phyloP scores from a whole-genome alignment of 2,113 vertebrate genomes.

The Aldabrachelys gigantea region DNA sequence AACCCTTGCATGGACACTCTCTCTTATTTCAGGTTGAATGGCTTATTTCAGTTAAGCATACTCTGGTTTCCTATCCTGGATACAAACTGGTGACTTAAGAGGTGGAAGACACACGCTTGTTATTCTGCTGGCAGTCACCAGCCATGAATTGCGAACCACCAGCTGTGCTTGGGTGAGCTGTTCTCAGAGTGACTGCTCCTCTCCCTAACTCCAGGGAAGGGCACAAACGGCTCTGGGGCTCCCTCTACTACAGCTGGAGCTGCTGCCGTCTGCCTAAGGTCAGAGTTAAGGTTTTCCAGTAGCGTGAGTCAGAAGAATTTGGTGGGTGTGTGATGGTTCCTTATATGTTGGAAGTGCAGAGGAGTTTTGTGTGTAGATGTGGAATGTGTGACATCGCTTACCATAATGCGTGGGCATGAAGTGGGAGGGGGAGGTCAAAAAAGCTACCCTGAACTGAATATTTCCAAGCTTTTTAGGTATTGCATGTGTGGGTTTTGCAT shows the following conservation, averaged over 20 bases:
- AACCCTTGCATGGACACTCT: neutral
- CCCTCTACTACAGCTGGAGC: neutral
- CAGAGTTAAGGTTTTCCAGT: constrained; percentile 27
- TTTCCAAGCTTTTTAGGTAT: constrained; percentile 70
- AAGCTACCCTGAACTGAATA: constrained; percentile 67
- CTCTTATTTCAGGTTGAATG: neutral
- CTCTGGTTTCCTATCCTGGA: neutral
- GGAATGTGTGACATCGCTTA: constrained; percentile 42
- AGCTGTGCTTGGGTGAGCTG: neutral
- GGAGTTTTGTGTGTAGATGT: constrained; percentile 67
- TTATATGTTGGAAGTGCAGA: constrained; percentile 63
- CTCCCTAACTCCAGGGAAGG: constrained; percentile 1
- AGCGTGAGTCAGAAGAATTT: constrained; percentile 42
- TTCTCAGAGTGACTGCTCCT: neutral
- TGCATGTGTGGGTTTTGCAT: constrained; percentile 74
- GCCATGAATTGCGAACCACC: neutral
- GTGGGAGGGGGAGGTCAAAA: constrained; percentile 34
- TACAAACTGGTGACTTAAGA: neutral
- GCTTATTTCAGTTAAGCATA: neutral
- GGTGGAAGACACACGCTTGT: neutral
- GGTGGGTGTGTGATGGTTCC: constrained; percentile 39
- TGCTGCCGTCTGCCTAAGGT: constrained; percentile 59
- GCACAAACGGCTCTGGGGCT: neutral
- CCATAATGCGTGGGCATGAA: constrained; percentile 69
- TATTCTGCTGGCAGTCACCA: neutral